Evolutionary conservation across 2,888 invertebrate genomes (phyloP), one percentile per base, ranked within the genome.

Genomic region (Callimorpha dominula): DNA sequence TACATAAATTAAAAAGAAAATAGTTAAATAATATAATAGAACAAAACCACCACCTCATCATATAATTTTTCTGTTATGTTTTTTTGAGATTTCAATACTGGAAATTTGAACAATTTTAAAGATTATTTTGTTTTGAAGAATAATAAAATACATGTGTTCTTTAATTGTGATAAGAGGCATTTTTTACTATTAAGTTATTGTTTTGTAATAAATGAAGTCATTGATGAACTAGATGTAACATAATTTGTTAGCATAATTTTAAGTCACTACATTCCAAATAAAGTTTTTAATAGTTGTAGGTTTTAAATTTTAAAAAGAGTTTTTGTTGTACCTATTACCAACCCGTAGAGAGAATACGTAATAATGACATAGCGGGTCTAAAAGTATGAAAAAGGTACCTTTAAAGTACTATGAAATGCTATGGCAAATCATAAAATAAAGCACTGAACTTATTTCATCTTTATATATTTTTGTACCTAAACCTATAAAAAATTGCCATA

Each of bases 1-100:
- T 86, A 54, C 81, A 84, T 75, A 93, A 93, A 84, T 80, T 80
- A 75, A 89, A 94, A 85, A 89, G 81, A 72, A 90, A 92, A 81
- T 89, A 91, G 74, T 74, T 7, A 46, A 57, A 49, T 46, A 65
- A 40, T 42, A 67, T 46, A 40, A 11, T 50, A 40, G 40, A 50
- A 63, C 17, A 49, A 69, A 63, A 12, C 50, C 17, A 6, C 62
- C 50, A 50, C n/a, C 62, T 49, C 17, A n/a, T n/a, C n/a, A n/a
- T n/a, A n/a, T n/a, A n/a, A n/a, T 63, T 68, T 68, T 42, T 42
- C 11, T 40, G 40, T 66, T 40, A 17, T 9, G 43, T 49, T n/a
- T 43, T 11, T 46, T 46, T 49, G 6, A 14, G 15, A 65, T 15
- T 20, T 65, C 50, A 65, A 60, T 31, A 14, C n/a, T 43, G 15